These are phyloP conservation scores for Drosophila nigromelanica DNA, from an alignment of 1,140 invertebrate species.

Conservation along the genomic window DNA sequence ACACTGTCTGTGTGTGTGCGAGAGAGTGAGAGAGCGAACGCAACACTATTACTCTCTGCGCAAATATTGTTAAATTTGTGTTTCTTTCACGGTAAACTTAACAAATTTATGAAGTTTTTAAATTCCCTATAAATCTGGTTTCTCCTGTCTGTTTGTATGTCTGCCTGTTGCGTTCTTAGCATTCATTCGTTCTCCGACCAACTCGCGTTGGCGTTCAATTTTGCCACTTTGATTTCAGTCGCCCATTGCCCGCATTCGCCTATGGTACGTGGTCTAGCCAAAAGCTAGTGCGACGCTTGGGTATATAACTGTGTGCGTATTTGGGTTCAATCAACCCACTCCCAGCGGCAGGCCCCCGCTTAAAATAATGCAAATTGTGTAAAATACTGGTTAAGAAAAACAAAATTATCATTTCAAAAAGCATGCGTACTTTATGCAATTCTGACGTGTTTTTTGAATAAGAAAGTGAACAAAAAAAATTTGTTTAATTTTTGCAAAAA, in stretches of 20 bases:
- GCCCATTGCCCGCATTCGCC: conserved; percentile 52
- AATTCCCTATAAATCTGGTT: conserved; percentile 39
- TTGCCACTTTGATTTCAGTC: conserved; percentile 77
- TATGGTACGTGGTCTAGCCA: conserved; percentile 42
- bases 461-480: conserved; percentile 15
- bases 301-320: conserved; percentile 32
- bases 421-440: conserved; percentile 50
- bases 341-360: conserved; percentile 21
- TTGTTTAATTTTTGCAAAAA: conserved; percentile 73
- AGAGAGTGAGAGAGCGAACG: conserved; percentile 6
- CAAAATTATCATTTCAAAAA: conserved; percentile 1
- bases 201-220: conserved; percentile 42
- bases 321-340: conserved; percentile 72
- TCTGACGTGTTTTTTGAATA: conserved; percentile 8
- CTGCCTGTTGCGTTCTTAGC: conserved; percentile 26
- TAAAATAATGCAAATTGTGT: conserved; percentile 36
- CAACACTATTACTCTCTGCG: conserved; percentile 56
- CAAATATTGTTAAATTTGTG: conserved; percentile 54
- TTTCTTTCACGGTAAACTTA: conserved; percentile 29
- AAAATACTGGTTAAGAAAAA: conserved; percentile 28
- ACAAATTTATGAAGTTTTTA: conserved; percentile 41
- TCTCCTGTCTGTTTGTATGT: conserved; percentile 1
- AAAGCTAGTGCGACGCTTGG: conserved; percentile 17
- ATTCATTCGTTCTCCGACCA: conserved; percentile 24
- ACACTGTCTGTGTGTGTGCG: neutral